These are phyloP conservation scores for Smutsia temminckii DNA, from an alignment of 2,797 vertebrate species.

Conservation along the genomic window DNA sequence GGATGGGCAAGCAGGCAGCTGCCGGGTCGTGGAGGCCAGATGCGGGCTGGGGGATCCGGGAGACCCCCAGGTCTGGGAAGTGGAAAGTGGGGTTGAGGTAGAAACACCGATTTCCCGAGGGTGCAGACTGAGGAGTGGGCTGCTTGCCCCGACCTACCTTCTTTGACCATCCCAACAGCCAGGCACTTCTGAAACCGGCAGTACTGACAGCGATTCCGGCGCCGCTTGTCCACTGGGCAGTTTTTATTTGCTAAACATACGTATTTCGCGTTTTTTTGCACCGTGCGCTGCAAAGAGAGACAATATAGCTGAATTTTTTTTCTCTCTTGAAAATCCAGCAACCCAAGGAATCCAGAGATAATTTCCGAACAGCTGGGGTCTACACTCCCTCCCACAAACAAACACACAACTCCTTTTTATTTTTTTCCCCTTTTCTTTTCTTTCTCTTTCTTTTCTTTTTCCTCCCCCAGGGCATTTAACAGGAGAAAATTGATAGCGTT, in stretches of 20 bases:
- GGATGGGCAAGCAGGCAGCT: background rate
- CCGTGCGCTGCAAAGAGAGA: constrained; percentile 91
- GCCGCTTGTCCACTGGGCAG: constrained; percentile 98
- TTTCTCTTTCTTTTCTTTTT: constrained; percentile 15
- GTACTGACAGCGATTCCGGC: constrained; percentile 98
- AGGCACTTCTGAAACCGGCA: constrained; percentile 99
- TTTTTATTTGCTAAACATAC: constrained; percentile 99
- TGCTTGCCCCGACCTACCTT: constrained; percentile 88
- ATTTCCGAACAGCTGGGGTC: background rate
- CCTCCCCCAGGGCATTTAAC: constrained; percentile 81
- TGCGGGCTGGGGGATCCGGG: fast-evolving
- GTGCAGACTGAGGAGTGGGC: too few relatives aligned
- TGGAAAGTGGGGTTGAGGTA: background rate
- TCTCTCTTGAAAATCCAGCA: constrained; percentile 35
- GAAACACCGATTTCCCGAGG: background rate
- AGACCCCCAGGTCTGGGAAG: background rate
- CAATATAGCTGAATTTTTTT: background rate
- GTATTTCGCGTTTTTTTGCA: constrained; percentile 99
- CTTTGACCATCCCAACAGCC: constrained; percentile 98
- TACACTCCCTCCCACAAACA: constrained; percentile 39
- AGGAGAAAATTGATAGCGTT: constrained; percentile 85
- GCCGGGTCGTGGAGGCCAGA: background rate
- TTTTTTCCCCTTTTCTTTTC: background rate
- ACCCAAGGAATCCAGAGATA: background rate
- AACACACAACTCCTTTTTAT: background rate